Base-by-base conservation (phyloP, 2,888 invertebrate species). In the Isoperla grammatica region DNA sequence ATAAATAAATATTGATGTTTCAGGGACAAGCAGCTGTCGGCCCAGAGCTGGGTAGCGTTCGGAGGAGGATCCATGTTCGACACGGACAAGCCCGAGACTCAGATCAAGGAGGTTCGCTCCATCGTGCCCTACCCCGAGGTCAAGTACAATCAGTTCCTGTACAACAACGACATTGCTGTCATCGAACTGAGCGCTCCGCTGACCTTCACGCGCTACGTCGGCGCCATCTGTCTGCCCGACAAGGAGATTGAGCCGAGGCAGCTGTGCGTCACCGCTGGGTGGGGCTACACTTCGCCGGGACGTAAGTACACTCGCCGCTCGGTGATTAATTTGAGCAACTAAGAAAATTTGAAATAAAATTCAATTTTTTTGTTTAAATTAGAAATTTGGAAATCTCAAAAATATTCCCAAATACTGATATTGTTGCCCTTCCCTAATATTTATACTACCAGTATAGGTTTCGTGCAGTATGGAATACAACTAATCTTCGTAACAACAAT, bases 261-360 rank as follows among this genome's bases (percentile, higher is more conserved):
- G 65, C 67, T 79, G 13, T 83, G 83, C 67, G 78, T 82, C 1
- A 79, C 79, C 11, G 81, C 80, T 35, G 81, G 83, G 45, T 84
- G 82, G 83, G 79, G 79, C 57, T 76, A 80, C 62, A 77, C 74
- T 42, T 71, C 72, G 61, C 76, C 77, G 55, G 75, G 76, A 72
- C 76, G 78, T 78, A 69, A 65, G 65, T 46, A 13, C 35, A 46
- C 40, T 15, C 15, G 40, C 4, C 4, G 4, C 5, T n/a, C n/a
- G n/a, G n/a, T n/a, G n/a, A n/a, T n/a, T n/a, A n/a, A n/a, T n/a
- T n/a, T n/a, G n/a, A n/a, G n/a, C n/a, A n/a, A n/a, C n/a, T n/a
- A n/a, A n/a, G n/a, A n/a, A n/a, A n/a, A n/a, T n/a, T n/a, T n/a
- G n/a, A n/a, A n/a, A n/a, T n/a, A n/a, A n/a, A n/a, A n/a, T n/a